Base-by-base conservation (phyloP, 2,797 vertebrate species). In the Platyrinchus mystaceus region DNA sequence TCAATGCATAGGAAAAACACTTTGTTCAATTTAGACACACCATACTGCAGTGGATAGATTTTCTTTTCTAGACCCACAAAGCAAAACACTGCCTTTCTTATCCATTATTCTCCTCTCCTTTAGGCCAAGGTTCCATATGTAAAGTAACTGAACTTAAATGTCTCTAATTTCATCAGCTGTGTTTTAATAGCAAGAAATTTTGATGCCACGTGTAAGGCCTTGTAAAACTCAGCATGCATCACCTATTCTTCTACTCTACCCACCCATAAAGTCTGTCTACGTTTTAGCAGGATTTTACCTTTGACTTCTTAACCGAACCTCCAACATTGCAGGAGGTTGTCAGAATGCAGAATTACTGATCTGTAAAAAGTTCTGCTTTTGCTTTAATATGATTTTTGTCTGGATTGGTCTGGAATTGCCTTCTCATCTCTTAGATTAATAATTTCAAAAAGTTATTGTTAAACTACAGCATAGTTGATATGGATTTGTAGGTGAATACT, bases 251-350 rank as follows among this genome's bases (percentile, higher is more conserved):
- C 52, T 16, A 26, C 3, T 14, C 8, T 34, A 44, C 10, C 6
- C n/a, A 36, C 3, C 26, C 20, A 34, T 44, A 39, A 22, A 21
- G 10, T 17, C 63, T 82, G 4, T 47, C 49, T 34, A 37, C 7
- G 3, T 15, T 62, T 66, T 24, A 59, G 34, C 19, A 43, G 7
- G 16, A 53, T 13, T 50, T 78, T 86, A 60, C 58, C 23, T 80
- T 84, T 56, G 8, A 43, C 7, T 76, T 63, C 27, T 47, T 60
- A 50, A 62, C 9, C 53, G 32, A 87, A 76, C 14, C 13, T 14
- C 32, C 34, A 68, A 24, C 0, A 0, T 18, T 3, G 1, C 34
- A 87, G 19, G 8, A 64, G 6, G 8, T 15, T 76, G 43, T 52
- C 67, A 89, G 71, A 93, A 94, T 23, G 11, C 19, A 64, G 55